A percentile compares a stretch with the other conserved stretches of the same genome.
Conservation (phyloP, 2,797 vertebrate species). For the Macrochelys suwanniensis region DNA sequence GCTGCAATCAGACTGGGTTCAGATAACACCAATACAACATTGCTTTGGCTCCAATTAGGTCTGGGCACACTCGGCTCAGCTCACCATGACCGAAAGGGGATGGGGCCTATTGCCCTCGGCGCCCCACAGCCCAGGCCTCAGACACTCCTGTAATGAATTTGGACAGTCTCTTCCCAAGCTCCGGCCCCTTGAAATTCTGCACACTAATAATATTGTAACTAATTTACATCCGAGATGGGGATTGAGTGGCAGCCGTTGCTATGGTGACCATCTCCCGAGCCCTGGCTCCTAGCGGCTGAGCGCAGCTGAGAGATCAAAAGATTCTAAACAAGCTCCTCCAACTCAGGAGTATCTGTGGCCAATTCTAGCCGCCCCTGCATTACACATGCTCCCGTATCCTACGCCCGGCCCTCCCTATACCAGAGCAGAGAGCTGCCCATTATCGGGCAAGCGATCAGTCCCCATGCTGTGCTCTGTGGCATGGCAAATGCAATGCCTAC, state of each 20-base stretch:
- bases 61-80: neutral
- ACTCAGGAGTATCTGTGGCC: conserved; percentile 48
- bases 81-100: neutral
- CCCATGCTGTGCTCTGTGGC: neutral
- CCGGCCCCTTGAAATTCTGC: conserved; percentile 83
- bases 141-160: neutral
- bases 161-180: conserved; percentile 36
- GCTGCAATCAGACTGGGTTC: neutral
- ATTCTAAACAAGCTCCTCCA: conserved; percentile 57
- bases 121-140: neutral
- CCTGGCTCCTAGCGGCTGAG: conserved; percentile 69
- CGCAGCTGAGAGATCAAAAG: conserved; percentile 72
- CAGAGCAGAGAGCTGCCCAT: conserved; percentile 30
- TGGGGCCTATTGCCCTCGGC: neutral
- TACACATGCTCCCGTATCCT: neutral
- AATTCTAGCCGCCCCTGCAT: conserved; percentile 7
- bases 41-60: neutral
- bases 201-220: conserved; percentile 87
- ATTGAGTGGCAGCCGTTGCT: conserved; percentile 84
- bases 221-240: conserved; percentile 86
- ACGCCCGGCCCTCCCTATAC: neutral
- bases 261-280: conserved; percentile 84
- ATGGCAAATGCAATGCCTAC: neutral
- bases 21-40: neutral
- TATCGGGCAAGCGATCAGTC: neutral